phyloP scores from a whole-genome alignment of 2,888 invertebrate species.

The Monopis laevigella region DNA sequence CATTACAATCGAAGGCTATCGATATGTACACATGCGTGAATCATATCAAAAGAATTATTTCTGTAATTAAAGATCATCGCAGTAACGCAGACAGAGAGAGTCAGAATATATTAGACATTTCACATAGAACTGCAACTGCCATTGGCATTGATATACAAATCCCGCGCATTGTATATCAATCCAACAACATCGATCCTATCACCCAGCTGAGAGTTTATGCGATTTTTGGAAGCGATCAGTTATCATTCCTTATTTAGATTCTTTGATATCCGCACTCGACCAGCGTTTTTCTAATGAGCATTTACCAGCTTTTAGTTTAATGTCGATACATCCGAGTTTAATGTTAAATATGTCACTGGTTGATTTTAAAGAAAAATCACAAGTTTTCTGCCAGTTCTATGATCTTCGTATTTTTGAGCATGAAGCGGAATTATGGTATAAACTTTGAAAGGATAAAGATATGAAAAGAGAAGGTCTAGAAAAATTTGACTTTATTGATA shows the following conservation, averaged over 20 bases:
- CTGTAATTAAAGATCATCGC: constrained; percentile 10
- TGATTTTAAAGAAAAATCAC: constrained; percentile 9
- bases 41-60: constrained; percentile 9
- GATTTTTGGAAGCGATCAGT: constrained; percentile 11
- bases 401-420: constrained; percentile 11
- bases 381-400: constrained; percentile 12
- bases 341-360: constrained; percentile 11
- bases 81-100: constrained; percentile 9
- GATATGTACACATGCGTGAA: constrained; percentile 11
- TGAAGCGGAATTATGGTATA: constrained; percentile 13
- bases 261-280: constrained; percentile 8
- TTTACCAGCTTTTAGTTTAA: constrained; percentile 6
- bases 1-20: constrained; percentile 12
- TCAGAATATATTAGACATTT: constrained; percentile 11
- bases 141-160: constrained; percentile 11
- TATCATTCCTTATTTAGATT: constrained; percentile 12
- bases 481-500: neutral
- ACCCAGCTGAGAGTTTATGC: constrained; percentile 3
- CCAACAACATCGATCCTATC: constrained; percentile 12
- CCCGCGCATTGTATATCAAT: constrained; percentile 7
- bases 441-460: constrained; percentile 13
- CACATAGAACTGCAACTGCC: constrained; percentile 12
- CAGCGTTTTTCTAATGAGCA: constrained; percentile 10
- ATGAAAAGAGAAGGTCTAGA: neutral
- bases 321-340: constrained; percentile 5